Base-by-base conservation (phyloP, 2,113 vertebrate species). In the Catharus bicknelli region DNA sequence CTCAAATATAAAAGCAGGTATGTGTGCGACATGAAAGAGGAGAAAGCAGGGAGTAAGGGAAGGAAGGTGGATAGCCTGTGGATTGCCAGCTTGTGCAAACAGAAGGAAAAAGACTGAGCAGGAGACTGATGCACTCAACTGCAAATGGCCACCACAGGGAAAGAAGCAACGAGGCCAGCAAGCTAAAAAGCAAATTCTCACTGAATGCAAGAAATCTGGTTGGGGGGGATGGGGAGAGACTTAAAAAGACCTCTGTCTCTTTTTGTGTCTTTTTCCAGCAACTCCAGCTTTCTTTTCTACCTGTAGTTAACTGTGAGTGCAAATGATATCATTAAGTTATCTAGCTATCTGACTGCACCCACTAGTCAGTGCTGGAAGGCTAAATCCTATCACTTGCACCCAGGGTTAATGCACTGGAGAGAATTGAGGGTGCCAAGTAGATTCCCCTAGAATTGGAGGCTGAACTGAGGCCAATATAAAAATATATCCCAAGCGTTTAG, bases 241-340 rank as follows among this genome's bases (percentile, higher is more conserved):
- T 2, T 36, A 51, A 70, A 88, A 73, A 75, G 21, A 47, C 34
- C 25, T 50, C 45, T 66, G 36, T 78, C 34, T 48, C 58, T 57
- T 61, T 79, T 74, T 40, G 25, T 77, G 27, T 75, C 42, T 42
- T 42, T 88, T 58, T 1, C 27, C 55, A 87, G 15, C 22, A 62
- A 40, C 54, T 83, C 32, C 47, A 51, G 34, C 6, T 92, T 89
- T 90, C 83, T 87, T 87, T 87, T 77, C 62, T 76, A 90, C 84
- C 89, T 93, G 62, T 59, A 40, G 92, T 66, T 93, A 77, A 73
- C 90, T 55, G 75, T 80, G 93, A 95, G 90, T 67, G 88, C 67
- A 95, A 92, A 96, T 92, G 81, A 89, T 93, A 93, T 55, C 91
- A 95, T 96, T 93, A 95, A 91, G 91, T 93, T 96, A 96, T 92